Percentiles rank a stretch among this genome's conserved stretches.
These are phyloP conservation scores for Arge pagana DNA, from an alignment of 2,888 invertebrate genomes.

Conservation along the genomic window DNA sequence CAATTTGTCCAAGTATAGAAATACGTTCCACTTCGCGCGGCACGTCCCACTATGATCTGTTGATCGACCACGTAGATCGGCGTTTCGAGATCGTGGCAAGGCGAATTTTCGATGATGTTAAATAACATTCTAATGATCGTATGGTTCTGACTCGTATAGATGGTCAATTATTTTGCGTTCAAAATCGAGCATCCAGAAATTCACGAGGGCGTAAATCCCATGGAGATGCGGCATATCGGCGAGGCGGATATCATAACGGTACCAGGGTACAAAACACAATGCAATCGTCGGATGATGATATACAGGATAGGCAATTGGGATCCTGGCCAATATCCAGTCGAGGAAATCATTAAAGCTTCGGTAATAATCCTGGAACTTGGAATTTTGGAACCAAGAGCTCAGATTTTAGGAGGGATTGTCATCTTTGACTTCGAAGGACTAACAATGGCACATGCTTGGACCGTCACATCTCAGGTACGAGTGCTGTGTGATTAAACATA, in stretches of 20 bases:
- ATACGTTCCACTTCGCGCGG: too few relatives aligned
- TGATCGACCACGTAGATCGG: too few relatives aligned
- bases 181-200: slow-evolving; percentile 73
- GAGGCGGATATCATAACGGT: slow-evolving; percentile 73
- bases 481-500: too few relatives aligned
- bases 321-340: slow-evolving; percentile 67
- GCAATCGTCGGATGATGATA: slow-evolving; percentile 72
- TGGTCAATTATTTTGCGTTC: slow-evolving; percentile 77
- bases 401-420: slow-evolving; percentile 77
- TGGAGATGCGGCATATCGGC: slow-evolving; percentile 68
- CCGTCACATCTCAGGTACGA: slow-evolving; percentile 67
- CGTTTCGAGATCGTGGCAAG: too few relatives aligned
- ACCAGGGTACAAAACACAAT: slow-evolving; percentile 77
- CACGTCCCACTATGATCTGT: too few relatives aligned
- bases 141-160: slow-evolving; percentile 60
- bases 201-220: slow-evolving; percentile 70
- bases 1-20: too few relatives aligned
- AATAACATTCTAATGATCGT: slow-evolving; percentile 5
- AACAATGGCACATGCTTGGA: slow-evolving; percentile 72
- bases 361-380: slow-evolving; percentile 74
- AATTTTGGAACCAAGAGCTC: slow-evolving; percentile 73
- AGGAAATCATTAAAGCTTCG: slow-evolving; percentile 75
- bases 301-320: slow-evolving; percentile 80
- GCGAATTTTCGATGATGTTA: too few relatives aligned
- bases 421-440: slow-evolving; percentile 77